Evolutionary conservation across 1,140 invertebrate genomes (phyloP).

Genomic region (Drosophila equinoxialis): DNA sequence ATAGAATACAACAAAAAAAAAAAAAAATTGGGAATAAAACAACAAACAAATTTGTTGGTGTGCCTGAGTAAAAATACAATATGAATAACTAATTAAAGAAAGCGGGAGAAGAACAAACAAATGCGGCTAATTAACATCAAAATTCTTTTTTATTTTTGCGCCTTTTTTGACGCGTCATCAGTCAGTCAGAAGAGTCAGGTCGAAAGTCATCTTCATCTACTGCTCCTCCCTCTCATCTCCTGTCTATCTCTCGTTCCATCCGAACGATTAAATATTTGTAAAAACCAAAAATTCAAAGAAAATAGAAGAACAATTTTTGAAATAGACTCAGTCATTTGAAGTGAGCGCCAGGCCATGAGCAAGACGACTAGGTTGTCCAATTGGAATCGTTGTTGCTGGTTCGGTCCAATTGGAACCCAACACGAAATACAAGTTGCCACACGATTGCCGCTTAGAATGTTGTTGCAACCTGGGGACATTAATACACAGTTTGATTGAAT

Average conservation of each 20-base stretch:
- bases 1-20: background rate
- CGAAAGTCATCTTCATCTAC: background rate
- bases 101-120: constrained; percentile 50
- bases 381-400: background rate
- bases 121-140: constrained; percentile 64
- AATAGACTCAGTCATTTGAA: constrained; percentile 1
- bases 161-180: constrained; percentile 56
- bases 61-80: constrained; percentile 36
- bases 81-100: constrained; percentile 70
- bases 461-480: background rate
- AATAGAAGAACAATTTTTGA: background rate
- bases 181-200: constrained; percentile 42
- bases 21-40: background rate
- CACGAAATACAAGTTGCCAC: no score
- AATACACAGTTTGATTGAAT: background rate
- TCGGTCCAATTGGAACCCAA: no score
- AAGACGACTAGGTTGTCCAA: constrained; percentile 14
- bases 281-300: background rate
- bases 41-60: constrained; percentile 28
- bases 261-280: background rate
- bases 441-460: background rate
- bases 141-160: constrained; percentile 36
- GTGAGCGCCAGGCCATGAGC: background rate
- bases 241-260: background rate
- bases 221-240: background rate